Evolutionary conservation across 2,888 invertebrate genomes (phyloP), one percentile per base, ranked within the genome.

Genomic region (Parnassius glacialis): DNA sequence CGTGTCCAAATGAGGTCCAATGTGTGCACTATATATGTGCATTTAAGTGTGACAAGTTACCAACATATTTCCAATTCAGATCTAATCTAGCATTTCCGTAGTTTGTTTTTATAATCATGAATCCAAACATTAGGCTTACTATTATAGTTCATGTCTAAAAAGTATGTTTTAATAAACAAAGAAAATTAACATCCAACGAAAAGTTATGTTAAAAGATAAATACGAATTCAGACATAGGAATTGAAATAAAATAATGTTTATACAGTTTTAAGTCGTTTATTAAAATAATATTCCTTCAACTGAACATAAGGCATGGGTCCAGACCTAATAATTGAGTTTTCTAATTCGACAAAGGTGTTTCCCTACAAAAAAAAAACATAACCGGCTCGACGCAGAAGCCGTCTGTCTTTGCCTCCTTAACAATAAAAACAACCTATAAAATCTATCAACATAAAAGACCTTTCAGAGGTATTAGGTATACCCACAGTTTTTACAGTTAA

Each of bases 201-300:
- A 20, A 34, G 34, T 34, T 34, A 34, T 34, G 34, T 34, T 34
- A 34, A 34, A 34, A 7, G 34, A 7, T 34, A 34, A 34, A 34
- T 34, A 34, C 34, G 7, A 20, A 20, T 20, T 20, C 20, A 20
- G 34, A 7, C 34, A 34, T 2, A 16, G 10, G 50, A 50, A 25
- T 48, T 13, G 9, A 3, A 41, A 43, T 70, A 85, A 82, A 81
- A 87, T 84, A 85, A 71, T 66, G 61, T 56, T 65, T 64, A 68
- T 84, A 87, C 81, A 83, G 81, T 87, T 90, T 86, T 87, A 87
- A 84, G 85, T 88, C 90, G 90, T 91, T 91, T 91, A 91, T 90
- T 91, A 90, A 90, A 90, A 90, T 90, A 90, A 90, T 90, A 91
- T 89, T 90, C 87, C 90, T 90, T 87, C 89, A 87, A 86, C 85